Evolutionary conservation across 2,888 invertebrate species (phyloP), one percentile per base, ranked within the genome.

Genomic region (Brachynemurus nebulosus): DNA sequence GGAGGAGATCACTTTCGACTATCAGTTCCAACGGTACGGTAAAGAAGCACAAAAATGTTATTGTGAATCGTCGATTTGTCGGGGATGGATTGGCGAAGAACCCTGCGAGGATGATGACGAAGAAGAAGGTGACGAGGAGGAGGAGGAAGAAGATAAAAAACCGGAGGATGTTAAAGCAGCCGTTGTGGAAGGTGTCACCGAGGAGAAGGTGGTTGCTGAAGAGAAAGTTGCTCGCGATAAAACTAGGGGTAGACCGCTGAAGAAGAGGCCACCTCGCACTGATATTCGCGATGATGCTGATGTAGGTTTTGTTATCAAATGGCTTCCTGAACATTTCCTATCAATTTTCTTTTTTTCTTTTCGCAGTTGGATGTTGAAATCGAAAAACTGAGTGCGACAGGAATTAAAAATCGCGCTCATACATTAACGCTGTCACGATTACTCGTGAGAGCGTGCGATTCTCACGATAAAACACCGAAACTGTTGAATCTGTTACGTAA

Each of bases 1-100:
- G 1, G 95, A 97, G 62, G 98, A 99, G 67, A 82, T 99, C 42
- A 97, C 96, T 0, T 98, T 99, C 65, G 96, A 99, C 64, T 99
- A 99, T 64, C 88, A 95, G 65, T 95, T 96, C 65, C 91, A 97
- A 64, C 74, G 92, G 58, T 96, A 95, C 68, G 96, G 91, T 5
- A 86, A 92, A 66, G 89, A 90, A 61, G 95, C 96, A 1, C 97
- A 98, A 67, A 82, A 83, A 49, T 98, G 98, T 67, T 93, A 76
- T 63, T 98, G 98, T 64, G 92, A 89, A 52, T 75, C 95, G 1
- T 59, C 74, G 8, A 82, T 78, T 54, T 98, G 98, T 60, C 80
- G 92, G 18, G 97, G 98, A 0, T 93, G 89, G 84, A 89, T 98
- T 49, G 97, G 97, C 1, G 86, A 84, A 44, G 83, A 88, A 54